Percentiles rank a stretch among this genome's conserved stretches.
phyloP scores from a whole-genome alignment of 2,888 invertebrate species.

The Argynnis bischoffii region DNA sequence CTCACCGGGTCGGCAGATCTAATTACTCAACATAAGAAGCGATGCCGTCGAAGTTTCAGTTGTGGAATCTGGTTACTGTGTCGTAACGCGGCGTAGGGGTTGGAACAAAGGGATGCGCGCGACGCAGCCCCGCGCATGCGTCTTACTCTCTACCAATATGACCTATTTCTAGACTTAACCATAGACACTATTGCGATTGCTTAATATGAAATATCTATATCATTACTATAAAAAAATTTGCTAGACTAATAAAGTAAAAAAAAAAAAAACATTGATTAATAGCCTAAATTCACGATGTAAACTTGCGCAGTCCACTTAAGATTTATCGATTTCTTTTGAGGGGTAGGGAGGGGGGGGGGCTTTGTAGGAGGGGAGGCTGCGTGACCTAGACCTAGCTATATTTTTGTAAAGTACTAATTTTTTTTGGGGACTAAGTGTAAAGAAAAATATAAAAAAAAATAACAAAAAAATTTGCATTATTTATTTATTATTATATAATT shows the following conservation, averaged over 20 bases:
- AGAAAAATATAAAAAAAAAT: neutral
- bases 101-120: constrained; percentile 45
- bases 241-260: too few relatives aligned
- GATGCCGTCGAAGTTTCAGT: constrained; percentile 49
- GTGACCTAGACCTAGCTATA: constrained; percentile 16
- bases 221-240: too few relatives aligned
- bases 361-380: neutral
- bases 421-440: neutral
- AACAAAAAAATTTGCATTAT: neutral
- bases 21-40: constrained; percentile 55
- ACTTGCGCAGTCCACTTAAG: constrained; percentile 9
- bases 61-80: constrained; percentile 54
- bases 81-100: constrained; percentile 45
- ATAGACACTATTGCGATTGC: constrained; percentile 16
- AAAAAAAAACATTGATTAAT: too few relatives aligned
- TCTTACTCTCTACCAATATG: constrained; percentile 45
- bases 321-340: constrained; percentile 1
- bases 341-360: neutral
- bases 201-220: too few relatives aligned
- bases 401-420: neutral
- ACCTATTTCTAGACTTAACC: constrained; percentile 57
- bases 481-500: neutral
- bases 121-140: constrained; percentile 53
- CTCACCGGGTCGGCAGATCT: constrained; percentile 63
- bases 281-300: too few relatives aligned